These are phyloP conservation scores for Pollenia amentaria DNA, from an alignment of 2,888 invertebrate genomes.

Conservation along the genomic window DNA sequence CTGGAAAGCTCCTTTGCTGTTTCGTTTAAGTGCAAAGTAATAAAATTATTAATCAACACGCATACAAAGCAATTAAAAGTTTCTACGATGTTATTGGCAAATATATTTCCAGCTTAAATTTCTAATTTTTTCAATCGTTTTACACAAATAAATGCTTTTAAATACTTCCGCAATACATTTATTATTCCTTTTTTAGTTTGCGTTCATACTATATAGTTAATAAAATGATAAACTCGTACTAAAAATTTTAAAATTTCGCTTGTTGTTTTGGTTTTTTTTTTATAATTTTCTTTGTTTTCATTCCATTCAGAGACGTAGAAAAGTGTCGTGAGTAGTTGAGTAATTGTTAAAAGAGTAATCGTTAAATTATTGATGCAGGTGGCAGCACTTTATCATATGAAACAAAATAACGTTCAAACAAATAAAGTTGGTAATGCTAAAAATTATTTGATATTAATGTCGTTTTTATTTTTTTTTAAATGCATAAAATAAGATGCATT, in stretches of 20 bases:
- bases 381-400: background rate
- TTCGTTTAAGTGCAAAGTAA: background rate
- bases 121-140: background rate
- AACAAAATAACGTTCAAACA: no score
- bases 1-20: constrained; percentile 49
- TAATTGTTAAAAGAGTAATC: background rate
- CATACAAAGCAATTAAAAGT: constrained; percentile 38
- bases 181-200: constrained; percentile 8
- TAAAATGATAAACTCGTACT: constrained; percentile 31
- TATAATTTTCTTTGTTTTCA: constrained; percentile 53
- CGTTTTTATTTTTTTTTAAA: no score
- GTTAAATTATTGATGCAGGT: background rate
- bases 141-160: constrained; percentile 33
- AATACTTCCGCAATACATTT: constrained; percentile 46
- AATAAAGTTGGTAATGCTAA: no score
- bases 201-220: constrained; percentile 1
- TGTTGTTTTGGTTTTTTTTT: constrained; percentile 50
- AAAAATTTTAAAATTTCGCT: constrained; percentile 39
- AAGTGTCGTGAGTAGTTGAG: constrained; percentile 8
- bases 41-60: background rate
- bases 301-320: background rate
- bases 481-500: no score
- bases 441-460: no score
- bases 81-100: background rate
- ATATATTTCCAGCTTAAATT: background rate